phyloP scores from a whole-genome alignment of 2,888 invertebrate genomes.

The Drosophila fungiperda region DNA sequence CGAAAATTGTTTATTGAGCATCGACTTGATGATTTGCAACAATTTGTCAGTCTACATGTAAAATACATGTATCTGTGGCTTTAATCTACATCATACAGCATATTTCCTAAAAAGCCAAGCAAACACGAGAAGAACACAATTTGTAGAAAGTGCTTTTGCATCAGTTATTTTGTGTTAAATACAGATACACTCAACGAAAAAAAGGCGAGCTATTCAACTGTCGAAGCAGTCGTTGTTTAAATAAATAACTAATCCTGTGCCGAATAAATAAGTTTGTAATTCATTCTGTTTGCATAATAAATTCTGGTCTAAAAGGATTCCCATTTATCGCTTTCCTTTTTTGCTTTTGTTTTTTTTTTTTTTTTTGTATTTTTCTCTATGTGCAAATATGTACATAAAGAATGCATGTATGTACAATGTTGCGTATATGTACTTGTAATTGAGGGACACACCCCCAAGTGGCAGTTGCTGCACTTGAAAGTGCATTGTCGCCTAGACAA shows the following conservation, averaged over 20 bases:
- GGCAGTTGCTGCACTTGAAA: conserved; percentile 37
- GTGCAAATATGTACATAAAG: neutral
- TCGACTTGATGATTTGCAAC: conserved; percentile 1
- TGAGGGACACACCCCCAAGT: conserved; percentile 28
- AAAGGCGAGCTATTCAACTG: neutral
- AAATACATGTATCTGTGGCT: neutral
- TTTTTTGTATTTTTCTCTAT: neutral
- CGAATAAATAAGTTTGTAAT: neutral
- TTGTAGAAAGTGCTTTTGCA: conserved; percentile 36
- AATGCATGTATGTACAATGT: neutral
- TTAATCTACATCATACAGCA: neutral
- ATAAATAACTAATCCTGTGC: neutral
- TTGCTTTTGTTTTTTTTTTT: neutral
- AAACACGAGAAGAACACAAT: conserved; percentile 19
- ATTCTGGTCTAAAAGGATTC: neutral
- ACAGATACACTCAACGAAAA: neutral
- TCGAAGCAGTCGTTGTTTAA: neutral
- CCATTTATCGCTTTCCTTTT: neutral
- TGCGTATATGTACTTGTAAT: conserved; percentile 17
- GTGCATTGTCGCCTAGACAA: conserved; percentile 14
- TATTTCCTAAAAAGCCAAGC: conserved; percentile 13
- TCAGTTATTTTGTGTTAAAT: conserved; percentile 2
- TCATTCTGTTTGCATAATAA: neutral
- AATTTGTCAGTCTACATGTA: neutral
- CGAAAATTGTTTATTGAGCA: neutral